Percentiles rank a stretch among this genome's conserved stretches.
Conservation (phyloP, 1,140 invertebrate genomes). For the Ericerus pela region DNA sequence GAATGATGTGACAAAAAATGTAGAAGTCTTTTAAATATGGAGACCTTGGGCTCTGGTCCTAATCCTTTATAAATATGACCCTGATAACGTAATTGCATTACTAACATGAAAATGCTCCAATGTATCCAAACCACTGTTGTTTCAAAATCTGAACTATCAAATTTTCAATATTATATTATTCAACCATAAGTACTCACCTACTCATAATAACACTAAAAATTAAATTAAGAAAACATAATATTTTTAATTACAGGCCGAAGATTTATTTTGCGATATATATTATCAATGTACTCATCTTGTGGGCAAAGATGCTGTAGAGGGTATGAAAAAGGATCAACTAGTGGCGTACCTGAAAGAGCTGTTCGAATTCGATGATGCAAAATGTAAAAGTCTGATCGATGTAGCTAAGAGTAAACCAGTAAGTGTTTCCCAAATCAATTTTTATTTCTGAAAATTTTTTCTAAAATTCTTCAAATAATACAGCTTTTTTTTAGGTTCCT, state of each 20-base stretch:
- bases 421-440: background rate
- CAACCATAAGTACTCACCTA: no score
- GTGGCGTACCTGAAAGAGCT: background rate
- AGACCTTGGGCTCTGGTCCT: no score
- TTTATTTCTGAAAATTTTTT: background rate
- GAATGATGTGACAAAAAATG: no score
- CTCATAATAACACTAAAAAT: no score
- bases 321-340: background rate
- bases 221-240: no score
- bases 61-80: no score
- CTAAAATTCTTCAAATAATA: background rate
- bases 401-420: background rate
- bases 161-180: no score
- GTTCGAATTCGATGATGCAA: background rate
- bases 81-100: no score
- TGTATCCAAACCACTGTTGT: no score
- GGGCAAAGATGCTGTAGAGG: background rate
- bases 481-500: constrained; percentile 50
- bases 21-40: no score
- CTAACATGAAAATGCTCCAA: no score
- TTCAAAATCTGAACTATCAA: no score
- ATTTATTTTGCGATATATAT: constrained; percentile 7
- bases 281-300: constrained; percentile 2
- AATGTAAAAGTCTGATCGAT: background rate
- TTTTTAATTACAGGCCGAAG: constrained; percentile 1